Evolutionary conservation across 2,797 vertebrate species (phyloP).

Genomic region (Anniella stebbinsi): DNA sequence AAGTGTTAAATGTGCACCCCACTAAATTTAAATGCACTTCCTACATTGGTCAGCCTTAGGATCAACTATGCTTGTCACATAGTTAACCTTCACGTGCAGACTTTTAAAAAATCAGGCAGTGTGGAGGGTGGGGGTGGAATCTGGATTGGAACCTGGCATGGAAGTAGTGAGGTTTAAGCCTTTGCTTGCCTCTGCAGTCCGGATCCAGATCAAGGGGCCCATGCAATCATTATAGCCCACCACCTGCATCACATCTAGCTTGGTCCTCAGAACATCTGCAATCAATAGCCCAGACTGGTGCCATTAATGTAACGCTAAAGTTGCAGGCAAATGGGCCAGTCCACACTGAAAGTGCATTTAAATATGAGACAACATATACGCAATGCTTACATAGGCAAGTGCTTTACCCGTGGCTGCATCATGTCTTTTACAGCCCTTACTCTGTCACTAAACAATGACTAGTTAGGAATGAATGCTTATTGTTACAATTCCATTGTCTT

Average conservation of each 20-base stretch:
- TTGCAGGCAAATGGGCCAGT: background rate
- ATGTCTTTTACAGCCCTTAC: background rate
- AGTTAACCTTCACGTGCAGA: too few relatives aligned
- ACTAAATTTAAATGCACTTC: background rate
- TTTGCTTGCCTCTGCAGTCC: too few relatives aligned
- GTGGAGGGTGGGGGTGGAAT: too few relatives aligned
- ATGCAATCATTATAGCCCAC: background rate
- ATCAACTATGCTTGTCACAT: too few relatives aligned
- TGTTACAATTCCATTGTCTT: background rate
- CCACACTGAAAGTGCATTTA: background rate
- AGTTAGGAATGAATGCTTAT: background rate
- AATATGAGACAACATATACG: background rate
- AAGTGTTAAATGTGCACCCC: background rate
- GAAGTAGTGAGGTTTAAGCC: too few relatives aligned
- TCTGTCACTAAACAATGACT: background rate
- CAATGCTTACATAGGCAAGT: background rate
- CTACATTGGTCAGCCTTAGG: background rate
- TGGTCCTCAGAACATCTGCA: background rate
- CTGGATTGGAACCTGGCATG: too few relatives aligned
- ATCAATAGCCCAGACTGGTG: too few relatives aligned
- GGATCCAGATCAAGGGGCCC: too few relatives aligned
- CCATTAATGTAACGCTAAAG: background rate
- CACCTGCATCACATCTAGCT: background rate
- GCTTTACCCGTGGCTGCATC: too few relatives aligned
- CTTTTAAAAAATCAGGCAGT: too few relatives aligned